Evolutionary conservation across 2,113 vertebrate genomes (phyloP).

Genomic region (Nothobranchius furzeri): DNA sequence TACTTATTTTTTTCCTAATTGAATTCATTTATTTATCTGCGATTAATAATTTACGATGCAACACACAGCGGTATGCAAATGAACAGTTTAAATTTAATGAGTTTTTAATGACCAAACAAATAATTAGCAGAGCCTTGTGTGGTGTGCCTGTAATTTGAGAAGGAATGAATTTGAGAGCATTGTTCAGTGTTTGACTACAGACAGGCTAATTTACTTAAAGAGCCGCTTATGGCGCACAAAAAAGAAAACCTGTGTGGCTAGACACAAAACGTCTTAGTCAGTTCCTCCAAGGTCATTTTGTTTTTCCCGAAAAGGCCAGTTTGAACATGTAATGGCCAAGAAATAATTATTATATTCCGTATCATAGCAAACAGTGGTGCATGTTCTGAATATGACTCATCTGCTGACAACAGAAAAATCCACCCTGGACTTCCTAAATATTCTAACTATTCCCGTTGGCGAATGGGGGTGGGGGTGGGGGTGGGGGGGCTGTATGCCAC

Average conservation of each 20-base stretch:
- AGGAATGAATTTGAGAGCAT: constrained; percentile 75
- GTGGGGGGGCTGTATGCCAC: constrained; percentile 78
- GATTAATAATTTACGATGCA: constrained; percentile 85
- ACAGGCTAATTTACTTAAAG: constrained; percentile 70
- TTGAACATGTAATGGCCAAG: constrained; percentile 57
- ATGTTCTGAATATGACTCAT: constrained; percentile 65
- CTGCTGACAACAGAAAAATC: constrained; percentile 76
- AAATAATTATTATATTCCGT: constrained; percentile 66
- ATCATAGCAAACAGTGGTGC: constrained; percentile 63
- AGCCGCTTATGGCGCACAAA: constrained; percentile 54
- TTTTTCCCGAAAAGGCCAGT: constrained; percentile 54
- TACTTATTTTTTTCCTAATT: constrained; percentile 79
- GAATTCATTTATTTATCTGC: constrained; percentile 85
- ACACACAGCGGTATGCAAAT: constrained; percentile 84
- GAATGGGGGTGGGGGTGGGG: constrained; percentile 64
- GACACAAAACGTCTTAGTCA: constrained; percentile 59
- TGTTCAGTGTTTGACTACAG: constrained; percentile 73
- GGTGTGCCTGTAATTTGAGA: constrained; percentile 80
- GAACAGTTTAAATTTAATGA: constrained; percentile 86
- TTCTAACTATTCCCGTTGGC: constrained; percentile 83
- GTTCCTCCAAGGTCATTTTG: constrained; percentile 71
- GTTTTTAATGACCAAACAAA: constrained; percentile 86
- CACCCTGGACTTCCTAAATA: constrained; percentile 71
- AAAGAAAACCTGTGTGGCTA: constrained; percentile 11
- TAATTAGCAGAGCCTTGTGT: constrained; percentile 79